phyloP scores from a whole-genome alignment of 2,113 vertebrate species.

The Otus sunia region DNA sequence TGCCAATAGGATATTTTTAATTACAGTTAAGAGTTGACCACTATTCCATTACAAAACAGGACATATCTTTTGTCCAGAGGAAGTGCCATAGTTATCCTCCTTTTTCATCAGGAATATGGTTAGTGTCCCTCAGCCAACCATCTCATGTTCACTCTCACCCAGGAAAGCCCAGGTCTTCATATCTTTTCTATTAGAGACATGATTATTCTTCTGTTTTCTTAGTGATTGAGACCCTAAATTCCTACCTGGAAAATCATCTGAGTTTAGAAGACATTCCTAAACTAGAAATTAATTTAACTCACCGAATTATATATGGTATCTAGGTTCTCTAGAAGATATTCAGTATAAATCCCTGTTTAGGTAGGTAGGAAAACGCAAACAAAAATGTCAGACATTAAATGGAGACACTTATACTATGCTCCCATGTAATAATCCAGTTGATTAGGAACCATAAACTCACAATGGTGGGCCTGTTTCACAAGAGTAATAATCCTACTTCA shows the following conservation, averaged over 20 bases:
- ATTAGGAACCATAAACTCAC: not conserved
- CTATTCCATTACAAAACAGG: not conserved
- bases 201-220: not conserved
- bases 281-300: not conserved
- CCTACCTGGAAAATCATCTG: not conserved
- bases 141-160: not conserved
- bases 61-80: not conserved
- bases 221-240: not conserved
- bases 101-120: not conserved
- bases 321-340: not conserved
- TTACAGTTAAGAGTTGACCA: not conserved
- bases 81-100: not conserved
- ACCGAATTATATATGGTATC: not conserved
- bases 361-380: not conserved
- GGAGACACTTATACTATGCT: not conserved
- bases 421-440: not conserved
- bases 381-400: not conserved
- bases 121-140: not conserved
- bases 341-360: not conserved
- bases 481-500: not conserved
- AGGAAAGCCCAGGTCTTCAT: not conserved
- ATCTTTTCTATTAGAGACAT: not conserved
- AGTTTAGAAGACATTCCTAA: not conserved
- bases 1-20: not conserved
- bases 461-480: not conserved